Evolutionary conservation across 2,113 vertebrate species (phyloP), one percentile per base, ranked within the genome.

Genomic region (Paralichthys olivaceus): DNA sequence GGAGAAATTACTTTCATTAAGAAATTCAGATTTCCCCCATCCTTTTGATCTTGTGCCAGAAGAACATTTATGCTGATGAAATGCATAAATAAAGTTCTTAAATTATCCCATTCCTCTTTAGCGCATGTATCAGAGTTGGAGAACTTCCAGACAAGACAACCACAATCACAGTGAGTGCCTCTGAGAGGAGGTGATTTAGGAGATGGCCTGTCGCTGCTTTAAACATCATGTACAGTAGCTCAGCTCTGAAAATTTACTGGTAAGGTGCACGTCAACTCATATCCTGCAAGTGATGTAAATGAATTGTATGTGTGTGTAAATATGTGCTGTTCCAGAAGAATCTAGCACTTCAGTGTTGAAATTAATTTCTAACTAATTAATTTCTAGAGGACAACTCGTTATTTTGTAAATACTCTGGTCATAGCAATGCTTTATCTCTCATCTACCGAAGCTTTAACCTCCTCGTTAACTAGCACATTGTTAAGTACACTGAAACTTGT

Each of bases 31-130:
- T 94, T 91, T 90, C 86, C 84, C 53, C 75, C 90, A 92, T 93
- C 90, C 94, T 94, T 95, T 95, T 95, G 94, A 95, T 95, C 93
- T 93, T 81, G 84, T 85, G 94, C 94, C 93, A 95, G 93, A 94
- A 94, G 93, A 94, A 95, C 94, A 95, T 94, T 95, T 95, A 94
- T 95, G 94, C 93, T 95, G 94, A 95, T 95, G 93, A 95, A 94
- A 95, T 93, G 92, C 93, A 94, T 93, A 94, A 94, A 95, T 95
- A 94, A 94, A 94, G 92, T 94, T 94, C 92, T 86, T 93, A 92
- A 94, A 93, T 94, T 92, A 93, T 94, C 93, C 90, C 84, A 81
- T 72, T 89, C 85, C 92, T 91, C 89, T 94, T 92, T 92, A 86
- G 88, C 77, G 90, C 87, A 79, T 84, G 89, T 86, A 91, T 88